Conservation (phyloP, 2,888 invertebrate genomes). For the Tridacna crocea region DNA sequence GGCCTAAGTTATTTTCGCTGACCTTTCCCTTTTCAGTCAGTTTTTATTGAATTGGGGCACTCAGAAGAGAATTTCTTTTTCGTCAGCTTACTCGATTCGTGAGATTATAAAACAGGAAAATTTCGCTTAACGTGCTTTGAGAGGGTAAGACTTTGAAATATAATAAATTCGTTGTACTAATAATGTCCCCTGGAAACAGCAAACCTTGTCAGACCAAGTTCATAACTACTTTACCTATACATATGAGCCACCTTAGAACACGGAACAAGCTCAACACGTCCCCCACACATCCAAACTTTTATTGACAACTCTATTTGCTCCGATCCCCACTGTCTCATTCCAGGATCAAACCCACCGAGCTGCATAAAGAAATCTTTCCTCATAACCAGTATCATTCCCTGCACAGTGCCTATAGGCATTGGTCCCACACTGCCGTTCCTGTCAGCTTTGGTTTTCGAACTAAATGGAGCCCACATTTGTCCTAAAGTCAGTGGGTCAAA, state of each 20-base stretch:
- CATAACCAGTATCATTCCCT: slow-evolving; percentile 59
- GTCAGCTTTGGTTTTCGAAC: slow-evolving; percentile 14
- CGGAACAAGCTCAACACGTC: slow-evolving; percentile 59
- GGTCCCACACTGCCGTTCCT: slow-evolving; percentile 49
- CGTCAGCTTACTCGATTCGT: too few species aligned
- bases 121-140: too few species aligned
- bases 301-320: slow-evolving; percentile 59
- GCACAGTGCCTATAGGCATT: slow-evolving; percentile 46
- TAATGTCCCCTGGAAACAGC: background rate
- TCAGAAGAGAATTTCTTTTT: too few species aligned
- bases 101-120: too few species aligned
- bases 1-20: too few species aligned
- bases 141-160: too few species aligned
- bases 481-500: slow-evolving; percentile 40
- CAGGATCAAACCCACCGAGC: slow-evolving; percentile 62
- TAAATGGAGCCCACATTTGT: slow-evolving; percentile 47
- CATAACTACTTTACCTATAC: slow-evolving; percentile 40
- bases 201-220: background rate
- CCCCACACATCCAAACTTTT: slow-evolving; percentile 66
- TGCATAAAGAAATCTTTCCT: slow-evolving; percentile 54
- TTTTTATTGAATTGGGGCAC: too few species aligned
- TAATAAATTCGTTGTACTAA: background rate
- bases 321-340: slow-evolving; percentile 63
- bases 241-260: slow-evolving; percentile 64
- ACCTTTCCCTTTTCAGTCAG: too few species aligned